These are phyloP conservation scores for Lathamus discolor DNA, from an alignment of 2,113 vertebrate genomes.

Conservation along the genomic window DNA sequence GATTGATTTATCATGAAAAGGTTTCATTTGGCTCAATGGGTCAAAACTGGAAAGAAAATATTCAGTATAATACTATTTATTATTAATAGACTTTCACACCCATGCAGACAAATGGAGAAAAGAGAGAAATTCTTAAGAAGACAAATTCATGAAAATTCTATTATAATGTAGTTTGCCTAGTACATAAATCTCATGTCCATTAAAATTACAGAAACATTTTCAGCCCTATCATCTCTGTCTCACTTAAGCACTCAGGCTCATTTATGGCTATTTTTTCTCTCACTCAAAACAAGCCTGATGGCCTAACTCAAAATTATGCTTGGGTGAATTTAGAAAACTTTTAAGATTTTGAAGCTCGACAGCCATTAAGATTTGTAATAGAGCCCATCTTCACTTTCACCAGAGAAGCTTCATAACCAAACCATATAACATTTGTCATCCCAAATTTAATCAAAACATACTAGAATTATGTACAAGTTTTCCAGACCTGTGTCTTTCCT, in stretches of 20 bases:
- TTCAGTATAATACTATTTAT: neutral
- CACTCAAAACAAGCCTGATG: neutral
- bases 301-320: slow-evolving; percentile 19
- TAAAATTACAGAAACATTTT: slow-evolving; percentile 52
- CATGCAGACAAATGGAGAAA: neutral
- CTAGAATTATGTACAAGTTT: neutral
- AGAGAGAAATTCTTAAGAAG: neutral
- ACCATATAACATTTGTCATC: neutral
- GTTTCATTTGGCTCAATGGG: neutral
- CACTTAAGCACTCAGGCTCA: slow-evolving; percentile 11
- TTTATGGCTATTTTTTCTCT: slow-evolving; percentile 15
- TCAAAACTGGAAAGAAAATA: neutral
- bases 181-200: slow-evolving; percentile 30
- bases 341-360: neutral
- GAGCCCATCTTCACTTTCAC: neutral
- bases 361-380: neutral
- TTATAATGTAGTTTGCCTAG: slow-evolving; percentile 1
- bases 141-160: slow-evolving; percentile 35
- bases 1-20: neutral
- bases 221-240: neutral
- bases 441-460: neutral
- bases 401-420: neutral
- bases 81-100: slow-evolving; percentile 20
- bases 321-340: neutral
- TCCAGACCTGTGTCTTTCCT: neutral